Evolutionary conservation across 1,140 invertebrate species (phyloP).

Genomic region (Ephestia elutella): DNA sequence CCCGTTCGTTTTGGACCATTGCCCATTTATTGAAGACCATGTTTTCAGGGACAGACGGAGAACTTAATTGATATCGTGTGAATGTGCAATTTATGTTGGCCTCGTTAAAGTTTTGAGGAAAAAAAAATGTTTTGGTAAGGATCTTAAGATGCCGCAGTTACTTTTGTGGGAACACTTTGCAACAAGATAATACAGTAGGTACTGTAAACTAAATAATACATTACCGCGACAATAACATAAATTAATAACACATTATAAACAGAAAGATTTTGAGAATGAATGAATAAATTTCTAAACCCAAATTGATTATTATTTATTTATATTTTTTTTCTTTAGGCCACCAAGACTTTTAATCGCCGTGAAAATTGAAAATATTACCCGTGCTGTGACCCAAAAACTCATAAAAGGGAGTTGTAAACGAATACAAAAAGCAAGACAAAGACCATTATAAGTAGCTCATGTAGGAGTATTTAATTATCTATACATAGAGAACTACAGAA

Average conservation of each 20-base stretch:
- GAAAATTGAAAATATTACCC: background rate
- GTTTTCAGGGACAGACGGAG: background rate
- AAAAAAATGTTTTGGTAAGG: background rate
- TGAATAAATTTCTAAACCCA: no score
- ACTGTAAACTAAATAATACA: no score
- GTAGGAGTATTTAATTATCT: conserved; percentile 6
- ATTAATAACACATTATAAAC: no score
- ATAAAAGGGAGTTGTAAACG: background rate
- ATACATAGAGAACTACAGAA: conserved; percentile 10
- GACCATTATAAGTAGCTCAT: background rate
- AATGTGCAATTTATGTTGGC: conserved; percentile 4
- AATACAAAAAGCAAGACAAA: conserved; percentile 6
- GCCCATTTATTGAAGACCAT: background rate
- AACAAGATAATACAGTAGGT: no score
- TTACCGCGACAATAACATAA: no score
- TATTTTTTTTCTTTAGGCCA: no score
- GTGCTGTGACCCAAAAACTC: background rate
- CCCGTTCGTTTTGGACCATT: conserved; percentile 21
- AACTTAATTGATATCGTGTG: conserved; percentile 4
- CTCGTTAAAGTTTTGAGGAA: background rate
- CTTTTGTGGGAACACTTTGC: no score
- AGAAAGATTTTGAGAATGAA: no score
- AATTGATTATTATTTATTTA: no score
- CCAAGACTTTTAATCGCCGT: background rate
- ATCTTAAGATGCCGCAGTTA: no score